phyloP scores from a whole-genome alignment of 92 coral and sea anemone species.

The Scolanthus callimorphus region DNA sequence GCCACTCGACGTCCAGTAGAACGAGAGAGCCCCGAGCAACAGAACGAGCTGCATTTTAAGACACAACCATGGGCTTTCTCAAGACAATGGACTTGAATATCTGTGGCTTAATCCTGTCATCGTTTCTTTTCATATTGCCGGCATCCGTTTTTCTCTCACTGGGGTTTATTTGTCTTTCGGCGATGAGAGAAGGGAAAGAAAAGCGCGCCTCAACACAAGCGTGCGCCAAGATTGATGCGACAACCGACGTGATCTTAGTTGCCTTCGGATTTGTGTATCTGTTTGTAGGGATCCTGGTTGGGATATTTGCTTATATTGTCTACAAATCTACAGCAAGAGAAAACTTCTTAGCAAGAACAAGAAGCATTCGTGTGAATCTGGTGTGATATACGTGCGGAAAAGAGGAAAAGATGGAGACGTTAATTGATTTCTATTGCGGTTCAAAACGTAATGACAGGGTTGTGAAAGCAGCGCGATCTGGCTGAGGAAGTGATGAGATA shows the following conservation, averaged over 20 bases:
- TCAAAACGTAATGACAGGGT: no score
- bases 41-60: no score
- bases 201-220: constrained; percentile 8
- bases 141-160: constrained; percentile 30
- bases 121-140: constrained; percentile 25
- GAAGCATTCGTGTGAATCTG: constrained; percentile 26
- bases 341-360: constrained; percentile 13
- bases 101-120: constrained; percentile 26
- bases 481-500: no score
- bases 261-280: constrained; percentile 46
- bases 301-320: constrained; percentile 42
- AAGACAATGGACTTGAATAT: constrained; percentile 35
- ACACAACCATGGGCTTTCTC: constrained; percentile 17
- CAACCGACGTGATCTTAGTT: constrained; percentile 32
- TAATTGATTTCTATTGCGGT: no score
- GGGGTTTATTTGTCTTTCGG: constrained; percentile 25
- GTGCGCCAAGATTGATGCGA: constrained; percentile 21
- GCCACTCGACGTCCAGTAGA: no score
- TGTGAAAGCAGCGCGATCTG: no score
- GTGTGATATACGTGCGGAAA: constrained; percentile 18
- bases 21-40: no score
- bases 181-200: constrained; percentile 5
- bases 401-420: no score
- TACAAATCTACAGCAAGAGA: constrained; percentile 32
- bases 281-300: constrained; percentile 40